Conservation (phyloP, 2,797 vertebrate species). For the Pipistrellus pipistrellus region DNA sequence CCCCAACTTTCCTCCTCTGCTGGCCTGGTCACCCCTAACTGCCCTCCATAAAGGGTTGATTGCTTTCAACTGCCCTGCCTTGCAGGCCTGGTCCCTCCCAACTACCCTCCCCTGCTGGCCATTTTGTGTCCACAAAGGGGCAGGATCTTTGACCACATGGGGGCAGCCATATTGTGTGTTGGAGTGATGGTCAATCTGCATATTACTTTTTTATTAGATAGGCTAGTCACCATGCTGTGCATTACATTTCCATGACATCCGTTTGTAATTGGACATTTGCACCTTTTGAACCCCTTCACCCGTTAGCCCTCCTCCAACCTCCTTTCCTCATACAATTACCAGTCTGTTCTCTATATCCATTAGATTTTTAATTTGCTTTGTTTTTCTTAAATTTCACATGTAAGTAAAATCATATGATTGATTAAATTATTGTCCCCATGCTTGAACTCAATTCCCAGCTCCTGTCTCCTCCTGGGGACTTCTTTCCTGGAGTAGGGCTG, state of each 20-base stretch:
- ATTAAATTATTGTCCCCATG: neutral
- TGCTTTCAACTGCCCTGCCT: too few species aligned
- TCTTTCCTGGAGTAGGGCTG: neutral
- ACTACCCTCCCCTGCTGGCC: too few species aligned
- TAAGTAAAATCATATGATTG: neutral
- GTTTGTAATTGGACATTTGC: neutral
- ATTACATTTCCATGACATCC: neutral
- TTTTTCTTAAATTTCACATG: neutral
- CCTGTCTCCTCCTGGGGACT: neutral
- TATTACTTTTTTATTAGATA: too few species aligned
- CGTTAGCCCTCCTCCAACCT: neutral
- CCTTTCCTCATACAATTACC: neutral
- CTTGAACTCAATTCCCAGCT: neutral
- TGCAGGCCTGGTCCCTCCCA: too few species aligned
- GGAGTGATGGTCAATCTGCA: too few species aligned
- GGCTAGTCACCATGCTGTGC: neutral
- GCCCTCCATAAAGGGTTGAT: too few species aligned
- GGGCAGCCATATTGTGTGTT: too few species aligned
- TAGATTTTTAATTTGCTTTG: neutral
- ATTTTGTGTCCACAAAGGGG: too few species aligned
- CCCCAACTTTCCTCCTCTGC: too few species aligned
- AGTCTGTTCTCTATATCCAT: neutral
- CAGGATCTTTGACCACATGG: too few species aligned
- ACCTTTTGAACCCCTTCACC: neutral
- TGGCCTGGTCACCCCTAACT: too few species aligned